Evolutionary conservation across 2,888 invertebrate genomes (phyloP).

Genomic region (Nebria salina): DNA sequence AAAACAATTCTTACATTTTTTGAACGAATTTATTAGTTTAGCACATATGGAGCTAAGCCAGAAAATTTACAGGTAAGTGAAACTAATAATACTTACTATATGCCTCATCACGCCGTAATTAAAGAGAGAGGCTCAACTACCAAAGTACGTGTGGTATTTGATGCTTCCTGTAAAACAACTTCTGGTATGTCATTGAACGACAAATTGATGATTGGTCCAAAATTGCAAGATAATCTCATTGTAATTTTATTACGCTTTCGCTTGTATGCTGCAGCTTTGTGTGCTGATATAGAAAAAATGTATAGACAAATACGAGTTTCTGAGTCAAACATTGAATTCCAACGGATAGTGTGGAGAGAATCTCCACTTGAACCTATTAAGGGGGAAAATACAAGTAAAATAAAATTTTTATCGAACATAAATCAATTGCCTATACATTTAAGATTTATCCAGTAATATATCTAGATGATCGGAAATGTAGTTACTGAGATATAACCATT

Average conservation of each 20-base stretch:
- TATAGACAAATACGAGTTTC: slow-evolving; percentile 51
- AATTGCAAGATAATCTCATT: slow-evolving; percentile 49
- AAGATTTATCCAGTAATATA: too few relatives aligned
- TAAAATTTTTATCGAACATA: slow-evolving; percentile 49
- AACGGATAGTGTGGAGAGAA: slow-evolving; percentile 53
- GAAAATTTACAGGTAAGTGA: slow-evolving; percentile 38
- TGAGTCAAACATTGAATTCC: too few relatives aligned
- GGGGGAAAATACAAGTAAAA: too few relatives aligned
- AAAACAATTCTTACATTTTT: neutral
- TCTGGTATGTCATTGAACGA: slow-evolving; percentile 45
- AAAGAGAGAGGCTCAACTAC: too few relatives aligned
- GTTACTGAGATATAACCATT: too few relatives aligned
- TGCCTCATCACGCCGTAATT: too few relatives aligned
- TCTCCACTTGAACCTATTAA: neutral
- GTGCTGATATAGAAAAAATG: slow-evolving; percentile 52
- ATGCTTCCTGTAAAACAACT: slow-evolving; percentile 48
- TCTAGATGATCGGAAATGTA: too few relatives aligned
- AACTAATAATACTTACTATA: too few relatives aligned
- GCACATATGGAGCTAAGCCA: slow-evolving; percentile 43
- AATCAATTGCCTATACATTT: too few relatives aligned
- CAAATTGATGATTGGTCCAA: slow-evolving; percentile 46
- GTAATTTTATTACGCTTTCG: slow-evolving; percentile 51
- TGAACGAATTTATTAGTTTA: slow-evolving; percentile 32
- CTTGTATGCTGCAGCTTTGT: slow-evolving; percentile 48
- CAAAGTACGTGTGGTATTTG: too few relatives aligned